Evolutionary conservation across 2,113 vertebrate species (phyloP).

Genomic region (Eupsittula cactorum): DNA sequence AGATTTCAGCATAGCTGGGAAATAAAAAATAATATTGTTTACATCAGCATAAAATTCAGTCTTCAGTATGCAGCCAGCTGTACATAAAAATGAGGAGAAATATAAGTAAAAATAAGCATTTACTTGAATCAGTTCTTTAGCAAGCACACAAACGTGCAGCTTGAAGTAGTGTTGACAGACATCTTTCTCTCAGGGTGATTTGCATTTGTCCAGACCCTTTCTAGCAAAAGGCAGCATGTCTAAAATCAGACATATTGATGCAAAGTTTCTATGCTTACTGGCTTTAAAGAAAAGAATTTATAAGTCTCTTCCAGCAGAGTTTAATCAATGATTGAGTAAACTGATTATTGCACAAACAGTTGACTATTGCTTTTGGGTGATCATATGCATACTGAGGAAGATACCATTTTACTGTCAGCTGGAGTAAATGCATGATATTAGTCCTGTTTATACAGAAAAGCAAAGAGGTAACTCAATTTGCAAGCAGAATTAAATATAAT

Average conservation of each 20-base stretch:
- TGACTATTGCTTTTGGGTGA: neutral
- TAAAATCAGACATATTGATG: neutral
- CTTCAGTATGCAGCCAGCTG: constrained; percentile 27
- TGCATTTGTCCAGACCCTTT: neutral
- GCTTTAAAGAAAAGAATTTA: neutral
- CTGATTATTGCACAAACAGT: neutral
- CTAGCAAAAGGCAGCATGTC: neutral
- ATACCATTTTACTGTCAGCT: neutral
- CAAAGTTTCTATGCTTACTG: neutral
- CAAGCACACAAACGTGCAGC: neutral
- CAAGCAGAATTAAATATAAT: neutral
- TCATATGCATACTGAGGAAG: neutral
- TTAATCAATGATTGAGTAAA: neutral
- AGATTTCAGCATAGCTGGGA: constrained; percentile 10
- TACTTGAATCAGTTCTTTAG: constrained; percentile 14
- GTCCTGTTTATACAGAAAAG: neutral
- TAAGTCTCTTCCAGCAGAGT: neutral
- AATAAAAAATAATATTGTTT: constrained; percentile 47
- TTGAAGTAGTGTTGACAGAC: neutral
- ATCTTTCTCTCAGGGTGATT: neutral
- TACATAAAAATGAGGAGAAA: constrained; percentile 19
- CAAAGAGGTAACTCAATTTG: neutral
- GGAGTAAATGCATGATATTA: neutral
- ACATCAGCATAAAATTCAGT: constrained; percentile 23
- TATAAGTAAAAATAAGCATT: neutral